Evolutionary conservation across 2,888 invertebrate genomes (phyloP).

Genomic region (Nemoura dubitans): DNA sequence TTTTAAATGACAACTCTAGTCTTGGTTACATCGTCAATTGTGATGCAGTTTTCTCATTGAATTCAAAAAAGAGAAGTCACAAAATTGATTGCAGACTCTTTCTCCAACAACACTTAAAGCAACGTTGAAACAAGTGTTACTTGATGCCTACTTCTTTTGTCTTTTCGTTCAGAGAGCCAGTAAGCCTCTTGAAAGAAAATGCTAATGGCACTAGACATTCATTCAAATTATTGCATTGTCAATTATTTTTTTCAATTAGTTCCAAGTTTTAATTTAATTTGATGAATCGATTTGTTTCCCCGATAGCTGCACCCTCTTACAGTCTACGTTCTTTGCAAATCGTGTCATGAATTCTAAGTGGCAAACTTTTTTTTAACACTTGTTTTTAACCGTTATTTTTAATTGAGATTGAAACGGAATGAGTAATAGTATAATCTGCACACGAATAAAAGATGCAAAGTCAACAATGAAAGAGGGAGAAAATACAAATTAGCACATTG

Average conservation of each 20-base stretch:
- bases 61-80: no score
- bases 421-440: neutral
- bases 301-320: neutral
- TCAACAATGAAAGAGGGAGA: neutral
- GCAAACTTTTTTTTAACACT: neutral
- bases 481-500: neutral
- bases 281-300: neutral
- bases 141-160: no score
- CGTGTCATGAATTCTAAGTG: neutral
- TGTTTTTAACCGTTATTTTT: neutral
- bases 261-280: neutral
- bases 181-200: neutral
- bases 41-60: no score
- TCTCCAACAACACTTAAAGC: no score
- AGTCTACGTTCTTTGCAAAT: neutral
- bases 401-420: neutral
- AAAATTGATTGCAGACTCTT: no score
- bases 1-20: no score
- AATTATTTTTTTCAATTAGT: neutral
- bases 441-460: no score
- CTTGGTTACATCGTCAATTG: no score
- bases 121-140: no score
- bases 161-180: no score
- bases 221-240: neutral
- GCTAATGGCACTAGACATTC: neutral